A percentile compares a stretch with the other conserved stretches of the same genome.
Evolutionary conservation across 2,888 invertebrate genomes (phyloP).

Genomic region (Cephus runcator): DNA sequence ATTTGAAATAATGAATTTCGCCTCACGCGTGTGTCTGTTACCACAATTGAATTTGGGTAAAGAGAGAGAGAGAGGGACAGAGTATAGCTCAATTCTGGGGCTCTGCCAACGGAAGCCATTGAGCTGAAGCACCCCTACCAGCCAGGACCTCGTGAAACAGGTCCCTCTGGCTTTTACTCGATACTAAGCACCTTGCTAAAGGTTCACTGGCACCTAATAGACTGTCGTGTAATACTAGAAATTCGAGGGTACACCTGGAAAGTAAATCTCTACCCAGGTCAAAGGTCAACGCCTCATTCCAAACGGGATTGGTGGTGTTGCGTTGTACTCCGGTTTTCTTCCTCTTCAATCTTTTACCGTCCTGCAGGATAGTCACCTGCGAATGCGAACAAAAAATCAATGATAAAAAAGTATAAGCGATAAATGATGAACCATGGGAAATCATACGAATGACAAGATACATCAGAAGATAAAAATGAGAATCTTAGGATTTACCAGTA

Average conservation of each 20-base stretch:
- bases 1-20: background rate
- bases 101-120: conserved; percentile 71
- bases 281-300: conserved; percentile 69
- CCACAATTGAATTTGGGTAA: background rate
- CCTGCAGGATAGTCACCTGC: conserved; percentile 61
- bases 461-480: too few relatives aligned
- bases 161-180: conserved; percentile 61
- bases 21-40: background rate
- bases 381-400: conserved; percentile 1
- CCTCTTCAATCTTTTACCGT: conserved; percentile 67
- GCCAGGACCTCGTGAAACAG: conserved; percentile 71
- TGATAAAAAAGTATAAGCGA: background rate
- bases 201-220: conserved; percentile 71
- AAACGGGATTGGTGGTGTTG: conserved; percentile 66
- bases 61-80: background rate
- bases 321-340: conserved; percentile 67
- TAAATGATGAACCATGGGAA: background rate
- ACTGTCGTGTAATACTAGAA: conserved; percentile 73
- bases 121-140: conserved; percentile 70
- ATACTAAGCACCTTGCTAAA: conserved; percentile 68
- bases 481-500: too few relatives aligned
- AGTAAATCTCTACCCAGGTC: conserved; percentile 68
- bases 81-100: conserved; percentile 36
- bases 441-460: too few relatives aligned
- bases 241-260: conserved; percentile 69